These are phyloP conservation scores for Sebastes umbrosus DNA, from an alignment of 2,797 vertebrate species.

Conservation along the genomic window DNA sequence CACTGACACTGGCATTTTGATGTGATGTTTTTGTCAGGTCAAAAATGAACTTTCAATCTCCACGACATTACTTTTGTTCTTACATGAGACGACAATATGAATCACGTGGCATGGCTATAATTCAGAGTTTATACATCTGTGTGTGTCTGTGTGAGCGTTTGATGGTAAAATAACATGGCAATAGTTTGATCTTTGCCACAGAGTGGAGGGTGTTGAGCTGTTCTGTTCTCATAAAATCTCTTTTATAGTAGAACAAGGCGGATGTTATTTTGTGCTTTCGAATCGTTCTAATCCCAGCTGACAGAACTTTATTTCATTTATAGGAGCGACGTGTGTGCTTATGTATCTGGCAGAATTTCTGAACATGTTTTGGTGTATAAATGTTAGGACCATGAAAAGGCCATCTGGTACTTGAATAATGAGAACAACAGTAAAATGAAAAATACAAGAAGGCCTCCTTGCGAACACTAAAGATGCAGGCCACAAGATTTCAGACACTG, in stretches of 20 bases:
- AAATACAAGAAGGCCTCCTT: neutral
- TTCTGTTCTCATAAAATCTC: conserved; percentile 57
- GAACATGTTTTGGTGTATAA: conserved; percentile 10
- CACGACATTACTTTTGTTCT: neutral
- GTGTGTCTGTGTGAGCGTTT: conserved; percentile 1
- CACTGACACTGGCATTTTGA: neutral
- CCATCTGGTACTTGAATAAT: neutral
- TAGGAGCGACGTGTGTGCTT: conserved; percentile 46
- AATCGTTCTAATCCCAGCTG: conserved; percentile 63
- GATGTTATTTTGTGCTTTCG: conserved; percentile 67
- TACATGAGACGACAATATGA: neutral
- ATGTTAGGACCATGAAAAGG: neutral
- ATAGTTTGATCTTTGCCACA: conserved; percentile 48
- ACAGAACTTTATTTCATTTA: conserved; percentile 56
- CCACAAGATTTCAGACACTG: neutral
- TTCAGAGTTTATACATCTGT: neutral
- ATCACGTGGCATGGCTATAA: neutral
- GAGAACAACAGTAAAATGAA: conserved; percentile 2
- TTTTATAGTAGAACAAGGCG: conserved; percentile 59
- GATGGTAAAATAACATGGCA: conserved; percentile 32
- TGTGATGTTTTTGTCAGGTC: neutral
- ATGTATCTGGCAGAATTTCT: conserved; percentile 32
- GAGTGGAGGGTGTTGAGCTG: conserved; percentile 24
- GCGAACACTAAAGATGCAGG: neutral
- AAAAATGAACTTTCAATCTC: neutral